A percentile compares a stretch with the other conserved stretches of the same genome.
Evolutionary conservation across 2,888 invertebrate species (phyloP).

Genomic region (Amaurobius ferox): DNA sequence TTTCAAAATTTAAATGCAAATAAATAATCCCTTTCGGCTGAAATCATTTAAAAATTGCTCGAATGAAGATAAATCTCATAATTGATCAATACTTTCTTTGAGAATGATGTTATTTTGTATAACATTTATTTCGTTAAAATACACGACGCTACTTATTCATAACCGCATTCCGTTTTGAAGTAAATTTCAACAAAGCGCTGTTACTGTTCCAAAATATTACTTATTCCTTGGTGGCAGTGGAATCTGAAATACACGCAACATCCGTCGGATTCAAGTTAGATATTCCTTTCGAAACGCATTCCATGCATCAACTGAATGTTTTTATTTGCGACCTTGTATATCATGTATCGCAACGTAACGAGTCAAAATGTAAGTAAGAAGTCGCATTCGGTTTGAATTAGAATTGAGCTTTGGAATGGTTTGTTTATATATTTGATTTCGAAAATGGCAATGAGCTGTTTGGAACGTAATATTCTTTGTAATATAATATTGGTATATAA

Average conservation of each 20-base stretch:
- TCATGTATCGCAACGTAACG: background rate
- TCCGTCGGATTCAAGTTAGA: background rate
- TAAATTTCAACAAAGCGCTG: background rate
- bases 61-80: too few relatives aligned
- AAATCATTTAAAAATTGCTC: too few relatives aligned
- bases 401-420: background rate
- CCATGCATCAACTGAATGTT: background rate
- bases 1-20: too few relatives aligned
- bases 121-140: background rate
- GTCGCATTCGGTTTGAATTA: background rate
- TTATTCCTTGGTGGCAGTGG: background rate
- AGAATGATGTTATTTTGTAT: background rate
- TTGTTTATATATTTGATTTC: too few relatives aligned
- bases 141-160: background rate
- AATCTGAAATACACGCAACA: background rate
- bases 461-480: too few relatives aligned
- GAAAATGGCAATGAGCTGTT: too few relatives aligned
- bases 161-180: background rate
- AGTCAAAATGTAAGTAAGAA: background rate
- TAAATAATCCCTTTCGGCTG: too few relatives aligned
- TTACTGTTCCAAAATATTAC: background rate
- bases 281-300: conserved; percentile 3
- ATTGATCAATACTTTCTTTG: background rate
- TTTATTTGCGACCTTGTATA: background rate
- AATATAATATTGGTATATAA: too few relatives aligned